Evolutionary conservation across 2,888 invertebrate genomes (phyloP).

Genomic region (Leptura quadrifasciata): DNA sequence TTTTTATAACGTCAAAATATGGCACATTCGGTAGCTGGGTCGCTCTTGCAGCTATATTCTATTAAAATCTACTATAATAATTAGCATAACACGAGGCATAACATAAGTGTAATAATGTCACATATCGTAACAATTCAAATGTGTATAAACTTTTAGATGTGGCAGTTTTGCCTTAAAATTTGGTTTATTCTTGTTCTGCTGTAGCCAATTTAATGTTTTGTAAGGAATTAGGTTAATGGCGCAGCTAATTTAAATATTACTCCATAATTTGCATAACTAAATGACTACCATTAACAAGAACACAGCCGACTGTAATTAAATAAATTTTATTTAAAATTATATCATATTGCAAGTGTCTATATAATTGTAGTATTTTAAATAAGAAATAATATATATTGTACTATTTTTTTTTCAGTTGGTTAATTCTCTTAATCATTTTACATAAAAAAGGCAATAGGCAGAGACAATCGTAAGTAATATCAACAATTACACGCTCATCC

Average conservation of each 20-base stretch:
- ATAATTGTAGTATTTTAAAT: too few relatives aligned
- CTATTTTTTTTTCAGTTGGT: too few relatives aligned
- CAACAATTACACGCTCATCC: too few relatives aligned
- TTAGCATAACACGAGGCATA: background rate
- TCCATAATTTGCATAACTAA: background rate
- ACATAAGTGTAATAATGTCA: background rate
- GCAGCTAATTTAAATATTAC: conserved; percentile 4
- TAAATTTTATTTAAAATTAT: background rate
- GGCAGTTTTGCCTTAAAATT: background rate
- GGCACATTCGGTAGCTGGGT: too few relatives aligned
- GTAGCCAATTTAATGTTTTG: background rate
- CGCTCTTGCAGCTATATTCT: background rate
- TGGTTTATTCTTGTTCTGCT: background rate
- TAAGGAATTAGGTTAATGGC: conserved; percentile 21
- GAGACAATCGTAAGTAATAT: too few relatives aligned
- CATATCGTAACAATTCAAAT: background rate
- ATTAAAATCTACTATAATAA: background rate
- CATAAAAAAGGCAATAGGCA: too few relatives aligned
- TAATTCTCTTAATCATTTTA: too few relatives aligned
- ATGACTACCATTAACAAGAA: background rate
- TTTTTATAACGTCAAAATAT: too few relatives aligned
- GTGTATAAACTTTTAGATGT: background rate
- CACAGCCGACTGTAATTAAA: background rate
- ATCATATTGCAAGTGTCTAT: background rate
- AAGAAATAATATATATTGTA: too few relatives aligned